Evolutionary conservation across 92 coral and sea anemone species (phyloP), one percentile per base, ranked within the genome.

Genomic region (Phenganax stokvisi): DNA sequence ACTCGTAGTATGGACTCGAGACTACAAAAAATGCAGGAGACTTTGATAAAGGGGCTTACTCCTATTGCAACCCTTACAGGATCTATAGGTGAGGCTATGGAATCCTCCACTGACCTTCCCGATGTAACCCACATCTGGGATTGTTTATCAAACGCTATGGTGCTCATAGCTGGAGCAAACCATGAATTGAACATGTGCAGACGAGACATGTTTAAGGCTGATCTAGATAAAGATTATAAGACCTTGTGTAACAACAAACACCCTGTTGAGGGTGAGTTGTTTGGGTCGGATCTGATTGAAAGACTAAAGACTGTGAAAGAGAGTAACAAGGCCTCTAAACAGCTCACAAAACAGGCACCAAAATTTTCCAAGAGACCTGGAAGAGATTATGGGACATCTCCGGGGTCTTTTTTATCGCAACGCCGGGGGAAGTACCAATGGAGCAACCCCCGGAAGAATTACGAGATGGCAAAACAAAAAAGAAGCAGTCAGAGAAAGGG

Each of bases 251-350:
- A 60, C 47, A 83, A 59, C 59, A 83, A 37, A 51, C 51, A 75
- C 44, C 88, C 85, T 8, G 81, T 85, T 52, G 84, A 64, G 55
- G 56, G 44, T 10, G 86, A 86, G 44, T 79, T 86, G 3, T 87
- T 87, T 84, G 89, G 89, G n/a, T 81, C 70, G 61, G 89, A 87
- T 56, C 62, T 87, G 25, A 59, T 70, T 51, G 79, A 84, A 76
- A 68, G 83, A 51, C 87, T 84, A 28, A 84, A 77, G n/a, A 79
- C 87, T 25, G 84, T 85, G 30, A 66, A 84, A 8, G 84, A 78
- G 79, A 85, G 84, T 85, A 85, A 85, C 67, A 85, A 85, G 77
- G 84, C 80, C 25, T 67, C 79, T 16, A 85, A 84, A 68, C 87
- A 84, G 29, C 87, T 77, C 11, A 77, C 77, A 17, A 10, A 65